Percentiles rank a stretch among this genome's conserved stretches.
Conservation (phyloP, 2,797 vertebrate genomes). For the Neoniphon sammara region DNA sequence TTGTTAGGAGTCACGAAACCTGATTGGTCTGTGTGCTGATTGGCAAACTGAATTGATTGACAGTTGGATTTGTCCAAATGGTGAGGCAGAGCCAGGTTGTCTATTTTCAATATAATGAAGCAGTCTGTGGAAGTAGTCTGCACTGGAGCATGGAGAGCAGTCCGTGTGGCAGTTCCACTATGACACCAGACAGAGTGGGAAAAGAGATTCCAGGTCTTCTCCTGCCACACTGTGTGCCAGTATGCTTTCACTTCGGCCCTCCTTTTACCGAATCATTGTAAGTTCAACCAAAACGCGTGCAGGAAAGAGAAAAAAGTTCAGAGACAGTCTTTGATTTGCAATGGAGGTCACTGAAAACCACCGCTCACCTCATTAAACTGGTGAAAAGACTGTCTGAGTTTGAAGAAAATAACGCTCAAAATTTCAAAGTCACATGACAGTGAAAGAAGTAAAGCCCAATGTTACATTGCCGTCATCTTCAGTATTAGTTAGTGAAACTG, state of each 20-base stretch:
- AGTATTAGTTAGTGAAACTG: constrained; percentile 73
- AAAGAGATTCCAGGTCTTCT: constrained; percentile 65
- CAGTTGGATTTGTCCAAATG: constrained; percentile 56
- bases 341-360: constrained; percentile 80
- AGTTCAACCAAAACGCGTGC: constrained; percentile 79
- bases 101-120: constrained; percentile 36
- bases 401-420: constrained; percentile 70
- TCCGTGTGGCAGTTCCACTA: constrained; percentile 65
- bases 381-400: constrained; percentile 74
- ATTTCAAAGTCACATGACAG: constrained; percentile 83
- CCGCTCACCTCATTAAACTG: constrained; percentile 97
- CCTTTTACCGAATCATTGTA: constrained; percentile 94
- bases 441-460: constrained; percentile 68
- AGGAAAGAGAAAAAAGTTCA: constrained; percentile 83
- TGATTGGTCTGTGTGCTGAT: constrained; percentile 51
- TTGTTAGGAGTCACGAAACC: constrained; percentile 35
- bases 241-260: constrained; percentile 74
- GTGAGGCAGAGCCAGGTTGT: constrained; percentile 46
- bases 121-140: constrained; percentile 44
- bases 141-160: constrained; percentile 56
- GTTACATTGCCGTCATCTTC: constrained; percentile 80
- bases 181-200: constrained; percentile 57
- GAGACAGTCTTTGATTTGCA: constrained; percentile 82
- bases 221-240: constrained; percentile 91
- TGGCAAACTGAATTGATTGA: constrained; percentile 50